Evolutionary conservation across 2,888 invertebrate species (phyloP).

Genomic region (Volucella bombylans): DNA sequence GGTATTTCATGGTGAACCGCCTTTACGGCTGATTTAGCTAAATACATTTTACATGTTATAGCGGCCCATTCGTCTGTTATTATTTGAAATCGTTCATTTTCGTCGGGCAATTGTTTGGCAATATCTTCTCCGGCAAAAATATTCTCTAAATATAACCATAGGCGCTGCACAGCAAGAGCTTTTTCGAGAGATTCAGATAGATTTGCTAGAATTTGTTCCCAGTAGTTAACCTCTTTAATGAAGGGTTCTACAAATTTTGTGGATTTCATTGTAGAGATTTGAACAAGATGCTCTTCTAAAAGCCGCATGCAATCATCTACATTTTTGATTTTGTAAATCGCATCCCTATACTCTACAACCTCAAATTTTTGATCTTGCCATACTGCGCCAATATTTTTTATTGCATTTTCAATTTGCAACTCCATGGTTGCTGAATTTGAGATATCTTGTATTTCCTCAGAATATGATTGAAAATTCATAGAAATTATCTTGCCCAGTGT

Average conservation of each 20-base stretch:
- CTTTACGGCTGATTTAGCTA: conserved; percentile 84
- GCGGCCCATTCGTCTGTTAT: conserved; percentile 89
- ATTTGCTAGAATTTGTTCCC: conserved; percentile 92
- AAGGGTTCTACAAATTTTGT: conserved; percentile 94
- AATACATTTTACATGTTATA: conserved; percentile 84
- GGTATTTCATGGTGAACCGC: conserved; percentile 86
- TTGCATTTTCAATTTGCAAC: conserved; percentile 91
- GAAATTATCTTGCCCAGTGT: conserved; percentile 91
- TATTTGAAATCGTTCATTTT: conserved; percentile 89
- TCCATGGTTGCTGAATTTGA: conserved; percentile 95
- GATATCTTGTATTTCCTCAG: conserved; percentile 92
- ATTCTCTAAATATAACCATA: conserved; percentile 94
- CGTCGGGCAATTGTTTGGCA: conserved; percentile 90
- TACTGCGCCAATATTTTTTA: conserved; percentile 87
- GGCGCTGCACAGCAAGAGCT: conserved; percentile 90
- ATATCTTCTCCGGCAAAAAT: conserved; percentile 95
- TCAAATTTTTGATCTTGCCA: conserved; percentile 90
- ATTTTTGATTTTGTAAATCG: conserved; percentile 87
- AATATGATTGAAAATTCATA: conserved; percentile 91
- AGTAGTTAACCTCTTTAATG: conserved; percentile 90
- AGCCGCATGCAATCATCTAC: conserved; percentile 90
- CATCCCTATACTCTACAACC: conserved; percentile 88
- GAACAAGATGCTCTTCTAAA: conserved; percentile 92
- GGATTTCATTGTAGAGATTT: conserved; percentile 93
- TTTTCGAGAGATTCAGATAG: conserved; percentile 92